Percentiles rank a stretch among this genome's conserved stretches.
Conservation (phyloP, 1,140 invertebrate genomes). For the Ctenoplectra terminalis region DNA sequence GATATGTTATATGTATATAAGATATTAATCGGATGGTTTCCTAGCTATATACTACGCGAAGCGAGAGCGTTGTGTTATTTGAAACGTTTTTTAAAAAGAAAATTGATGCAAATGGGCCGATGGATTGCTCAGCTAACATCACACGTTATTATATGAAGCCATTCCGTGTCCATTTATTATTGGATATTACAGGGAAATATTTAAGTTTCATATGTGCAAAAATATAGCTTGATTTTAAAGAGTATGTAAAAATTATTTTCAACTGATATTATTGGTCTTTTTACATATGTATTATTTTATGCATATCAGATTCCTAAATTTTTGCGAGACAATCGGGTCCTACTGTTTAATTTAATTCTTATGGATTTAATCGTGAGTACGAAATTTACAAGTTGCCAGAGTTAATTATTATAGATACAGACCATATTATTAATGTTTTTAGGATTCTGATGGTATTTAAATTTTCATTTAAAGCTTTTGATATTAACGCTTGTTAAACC, state of each 20-base stretch:
- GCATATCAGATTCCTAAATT: neutral
- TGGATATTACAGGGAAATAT: slow-evolving; percentile 10
- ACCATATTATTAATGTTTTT: slow-evolving; percentile 18
- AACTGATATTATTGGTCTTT: neutral
- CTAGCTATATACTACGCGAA: slow-evolving; percentile 29
- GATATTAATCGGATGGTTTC: slow-evolving; percentile 39
- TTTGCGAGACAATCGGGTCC: neutral
- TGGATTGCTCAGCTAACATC: slow-evolving; percentile 3
- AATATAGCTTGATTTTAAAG: neutral
- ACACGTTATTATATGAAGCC: slow-evolving; percentile 24
- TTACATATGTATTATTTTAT: slow-evolving; percentile 2
- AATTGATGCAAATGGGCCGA: neutral
- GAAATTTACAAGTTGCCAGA: slow-evolving; percentile 5
- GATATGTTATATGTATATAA: slow-evolving; percentile 5
- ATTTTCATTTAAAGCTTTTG: slow-evolving; percentile 27
- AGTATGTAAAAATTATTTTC: neutral
- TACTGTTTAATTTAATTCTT: neutral
- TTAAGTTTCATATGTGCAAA: neutral
- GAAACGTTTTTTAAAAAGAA: neutral
- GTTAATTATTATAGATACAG: slow-evolving; percentile 1
- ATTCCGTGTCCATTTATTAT: slow-evolving; percentile 26
- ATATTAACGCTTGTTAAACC: slow-evolving; percentile 30
- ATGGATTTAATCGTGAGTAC: neutral
- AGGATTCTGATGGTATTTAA: slow-evolving; percentile 21
- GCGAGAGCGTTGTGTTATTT: slow-evolving; percentile 21